Evolutionary conservation across 2,797 vertebrate genomes (phyloP).

Genomic region (Sciurus vulgaris): DNA sequence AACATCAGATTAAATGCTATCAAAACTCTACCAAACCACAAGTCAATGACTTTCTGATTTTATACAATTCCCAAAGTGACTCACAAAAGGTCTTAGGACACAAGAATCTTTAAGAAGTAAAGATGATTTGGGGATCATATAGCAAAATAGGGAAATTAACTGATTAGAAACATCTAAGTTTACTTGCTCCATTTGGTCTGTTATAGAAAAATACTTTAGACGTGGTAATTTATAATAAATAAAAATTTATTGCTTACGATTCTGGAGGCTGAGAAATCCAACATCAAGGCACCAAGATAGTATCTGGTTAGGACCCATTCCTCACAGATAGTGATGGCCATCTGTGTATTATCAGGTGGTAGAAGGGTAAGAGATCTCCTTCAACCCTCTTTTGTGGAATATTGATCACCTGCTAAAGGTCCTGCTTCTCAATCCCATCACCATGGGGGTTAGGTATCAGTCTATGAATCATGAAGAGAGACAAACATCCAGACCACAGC

Average conservation of each 20-base stretch:
- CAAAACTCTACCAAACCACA: background rate
- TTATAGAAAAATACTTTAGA: background rate
- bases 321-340: fast-evolving
- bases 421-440: background rate
- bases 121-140: background rate
- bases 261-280: background rate
- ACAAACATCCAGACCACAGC: background rate
- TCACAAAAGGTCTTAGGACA: background rate
- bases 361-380: background rate
- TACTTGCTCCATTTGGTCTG: background rate
- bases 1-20: background rate
- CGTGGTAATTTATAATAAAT: background rate
- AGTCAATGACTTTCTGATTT: background rate
- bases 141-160: background rate
- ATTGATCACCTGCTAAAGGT: background rate
- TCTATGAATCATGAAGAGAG: background rate
- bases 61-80: background rate
- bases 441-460: background rate
- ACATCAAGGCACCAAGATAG: background rate
- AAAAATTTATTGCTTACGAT: background rate
- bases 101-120: background rate
- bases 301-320: background rate
- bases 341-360: background rate
- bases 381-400: too few relatives aligned
- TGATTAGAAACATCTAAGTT: background rate